Percentiles rank a stretch among this genome's conserved stretches.
phyloP scores from a whole-genome alignment of 2,113 vertebrate species.

The Corythoichthys haematopterus region DNA sequence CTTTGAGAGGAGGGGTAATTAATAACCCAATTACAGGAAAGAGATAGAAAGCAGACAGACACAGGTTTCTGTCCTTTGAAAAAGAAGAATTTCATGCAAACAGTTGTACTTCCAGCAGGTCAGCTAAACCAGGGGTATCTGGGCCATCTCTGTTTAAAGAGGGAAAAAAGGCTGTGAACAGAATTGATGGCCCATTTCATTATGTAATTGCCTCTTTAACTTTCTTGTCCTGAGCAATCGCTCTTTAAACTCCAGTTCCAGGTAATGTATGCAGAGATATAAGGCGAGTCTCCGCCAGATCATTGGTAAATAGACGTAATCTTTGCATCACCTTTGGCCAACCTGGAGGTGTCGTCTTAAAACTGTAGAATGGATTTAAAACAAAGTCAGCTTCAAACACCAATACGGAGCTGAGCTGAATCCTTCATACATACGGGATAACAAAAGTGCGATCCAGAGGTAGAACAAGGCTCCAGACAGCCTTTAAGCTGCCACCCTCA shows the following conservation, averaged over 20 bases:
- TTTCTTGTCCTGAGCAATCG: constrained; percentile 70
- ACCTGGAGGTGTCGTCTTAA: constrained; percentile 54
- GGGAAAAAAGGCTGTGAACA: constrained; percentile 54
- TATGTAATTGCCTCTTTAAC: constrained; percentile 75
- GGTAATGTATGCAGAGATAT: constrained; percentile 66
- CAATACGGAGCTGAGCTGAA: constrained; percentile 37
- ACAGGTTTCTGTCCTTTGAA: constrained; percentile 57
- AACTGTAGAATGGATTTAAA: constrained; percentile 32
- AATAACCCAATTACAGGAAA: constrained; percentile 79
- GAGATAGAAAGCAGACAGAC: constrained; percentile 67
- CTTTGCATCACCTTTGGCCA: constrained; percentile 68
- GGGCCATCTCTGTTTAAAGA: constrained; percentile 70
- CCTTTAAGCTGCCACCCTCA: constrained; percentile 64
- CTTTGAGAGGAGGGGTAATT: constrained; percentile 77
- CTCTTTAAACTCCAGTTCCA: constrained; percentile 72
- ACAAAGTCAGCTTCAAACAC: constrained; percentile 29
- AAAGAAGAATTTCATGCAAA: constrained; percentile 72
- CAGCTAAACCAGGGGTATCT: constrained; percentile 65
- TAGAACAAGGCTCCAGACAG: constrained; percentile 54
- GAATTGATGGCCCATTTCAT: constrained; percentile 70
- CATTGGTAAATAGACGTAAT: constrained; percentile 73
- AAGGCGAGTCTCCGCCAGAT: constrained; percentile 65
- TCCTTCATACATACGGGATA: constrained; percentile 30
- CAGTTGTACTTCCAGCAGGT: constrained; percentile 71
- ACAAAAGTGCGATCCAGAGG: constrained; percentile 44